These are phyloP conservation scores for Brachynemurus nebulosus DNA, from an alignment of 2,888 invertebrate species.

Conservation along the genomic window DNA sequence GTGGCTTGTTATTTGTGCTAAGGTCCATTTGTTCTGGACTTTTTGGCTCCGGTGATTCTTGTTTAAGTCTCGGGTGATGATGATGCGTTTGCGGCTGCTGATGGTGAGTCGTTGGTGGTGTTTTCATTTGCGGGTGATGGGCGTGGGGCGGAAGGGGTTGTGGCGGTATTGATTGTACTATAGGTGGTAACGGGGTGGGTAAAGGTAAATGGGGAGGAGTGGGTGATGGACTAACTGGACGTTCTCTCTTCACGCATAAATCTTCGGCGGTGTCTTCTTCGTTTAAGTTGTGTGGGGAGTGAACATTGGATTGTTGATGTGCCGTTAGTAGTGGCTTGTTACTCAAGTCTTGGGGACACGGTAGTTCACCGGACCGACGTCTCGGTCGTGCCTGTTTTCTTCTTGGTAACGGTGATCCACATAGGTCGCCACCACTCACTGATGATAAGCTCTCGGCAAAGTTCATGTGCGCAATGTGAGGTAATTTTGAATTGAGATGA, in stretches of 20 bases:
- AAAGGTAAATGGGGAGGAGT: conserved; percentile 31
- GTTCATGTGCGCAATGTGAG: conserved; percentile 31
- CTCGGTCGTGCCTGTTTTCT: conserved; percentile 77
- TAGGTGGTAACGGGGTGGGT: conserved; percentile 39
- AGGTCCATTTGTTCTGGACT: conserved; percentile 2
- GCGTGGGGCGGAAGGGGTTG: conserved; percentile 13
- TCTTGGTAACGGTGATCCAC: conserved; percentile 68
- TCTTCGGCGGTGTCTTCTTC: conserved; percentile 39
- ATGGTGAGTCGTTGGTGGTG: conserved; percentile 7
- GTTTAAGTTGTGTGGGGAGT: conserved; percentile 25
- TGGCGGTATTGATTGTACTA: conserved; percentile 25
- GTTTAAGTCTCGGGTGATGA: conserved; percentile 8
- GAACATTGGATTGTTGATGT: conserved; percentile 12
- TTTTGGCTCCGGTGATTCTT: conserved; percentile 2
- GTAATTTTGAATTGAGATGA: conserved; percentile 26
- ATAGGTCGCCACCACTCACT: conserved; percentile 34
- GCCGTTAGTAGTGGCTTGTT: conserved; percentile 26
- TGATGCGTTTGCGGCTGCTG: conserved; percentile 23
- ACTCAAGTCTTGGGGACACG: conserved; percentile 46
- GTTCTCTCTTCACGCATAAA: conserved; percentile 42
- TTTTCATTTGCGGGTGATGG: conserved; percentile 31
- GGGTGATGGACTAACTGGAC: conserved; percentile 7
- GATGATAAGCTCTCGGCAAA: conserved; percentile 32
- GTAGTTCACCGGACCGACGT: conserved; percentile 63
- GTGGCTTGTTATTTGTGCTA: neutral